Base-by-base conservation (phyloP, 2,113 vertebrate species). In the Circaetus gallicus region DNA sequence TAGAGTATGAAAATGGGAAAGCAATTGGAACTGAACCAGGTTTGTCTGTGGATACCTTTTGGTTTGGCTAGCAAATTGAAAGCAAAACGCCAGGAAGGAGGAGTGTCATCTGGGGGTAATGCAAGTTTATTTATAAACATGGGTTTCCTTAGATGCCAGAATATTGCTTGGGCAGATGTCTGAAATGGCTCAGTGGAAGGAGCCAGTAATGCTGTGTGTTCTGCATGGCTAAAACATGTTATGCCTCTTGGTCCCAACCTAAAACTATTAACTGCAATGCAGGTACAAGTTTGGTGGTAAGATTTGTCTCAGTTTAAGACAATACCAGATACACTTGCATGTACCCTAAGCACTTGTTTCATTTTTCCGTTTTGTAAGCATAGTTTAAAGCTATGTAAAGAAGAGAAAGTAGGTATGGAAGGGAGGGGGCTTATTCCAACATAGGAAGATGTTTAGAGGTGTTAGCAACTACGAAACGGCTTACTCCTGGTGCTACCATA, bases 401-500 rank as follows among this genome's bases (percentile, higher is more conserved):
- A 72, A 20, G 32, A 79, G 6, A 28, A 47, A 31, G 40, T 10
- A 29, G 8, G 13, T 69, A 15, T 11, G 53, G 49, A 52, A 77
- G 26, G 29, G 9, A 72, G 38, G 45, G 55, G 70, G 14, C 3
- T 6, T 34, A 19, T 50, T 74, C 25, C 47, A 87, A 38, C 47
- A 31, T 3, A 42, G 36, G 21, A 80, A 49, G 38, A 5, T 72
- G 13, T 76, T 94, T 43, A 42, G 74, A 65, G 36, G 20, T 34
- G 12, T 77, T 93, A 65, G 13, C 4, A 34, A 21, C 21, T 56
- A 58, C 0, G 0, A 34, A 77, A 36, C 0, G 0, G n/a, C 21
- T 73, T 52, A 5, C 6, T 69, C 18, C 55, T 66, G n/a, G 22
- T 65, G 43, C 43, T 56, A 2, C 38, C n/a, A 22, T 34, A 6